Conservation (phyloP, 2,888 invertebrate genomes). For the Acheta domesticus region DNA sequence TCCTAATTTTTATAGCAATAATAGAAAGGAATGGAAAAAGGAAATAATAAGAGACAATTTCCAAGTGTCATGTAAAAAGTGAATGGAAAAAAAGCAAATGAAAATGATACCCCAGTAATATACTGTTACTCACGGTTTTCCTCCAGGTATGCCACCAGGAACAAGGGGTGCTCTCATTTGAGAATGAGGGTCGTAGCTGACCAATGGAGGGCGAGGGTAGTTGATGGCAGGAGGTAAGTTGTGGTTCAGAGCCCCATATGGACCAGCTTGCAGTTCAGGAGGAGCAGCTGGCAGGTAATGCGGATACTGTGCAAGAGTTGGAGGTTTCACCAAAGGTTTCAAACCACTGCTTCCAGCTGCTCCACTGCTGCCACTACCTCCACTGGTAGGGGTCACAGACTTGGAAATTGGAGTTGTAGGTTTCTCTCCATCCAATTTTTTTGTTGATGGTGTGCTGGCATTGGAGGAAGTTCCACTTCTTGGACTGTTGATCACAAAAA, state of each 20-base stretch:
- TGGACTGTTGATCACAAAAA: constrained; percentile 46
- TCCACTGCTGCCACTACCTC: constrained; percentile 53
- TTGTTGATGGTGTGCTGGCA: constrained; percentile 85
- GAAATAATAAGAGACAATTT: too few relatives aligned
- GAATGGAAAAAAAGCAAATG: not conserved
- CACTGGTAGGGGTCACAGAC: constrained; percentile 79
- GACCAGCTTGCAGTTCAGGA: constrained; percentile 57
- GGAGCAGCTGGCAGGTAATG: constrained; percentile 58
- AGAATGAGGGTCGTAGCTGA: constrained; percentile 64
- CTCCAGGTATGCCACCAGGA: constrained; percentile 62
- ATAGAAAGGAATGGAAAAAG: too few relatives aligned
- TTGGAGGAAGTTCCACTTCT: constrained; percentile 85
- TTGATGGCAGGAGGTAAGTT: constrained; percentile 62
- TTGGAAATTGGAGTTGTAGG: constrained; percentile 88
- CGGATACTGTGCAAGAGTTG: constrained; percentile 58
- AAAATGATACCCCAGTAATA: not conserved
- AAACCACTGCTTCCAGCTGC: constrained; percentile 53
- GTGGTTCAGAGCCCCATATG: constrained; percentile 60
- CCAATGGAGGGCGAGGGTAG: constrained; percentile 63
- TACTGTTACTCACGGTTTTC: constrained; percentile 73
- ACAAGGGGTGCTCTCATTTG: constrained; percentile 64
- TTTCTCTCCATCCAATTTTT: constrained; percentile 79
- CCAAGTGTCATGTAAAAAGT: too few relatives aligned
- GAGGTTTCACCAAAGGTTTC: constrained; percentile 54
- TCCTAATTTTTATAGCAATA: too few relatives aligned